Conservation (phyloP, 2,113 vertebrate species). For the Cygnus buccinator region DNA sequence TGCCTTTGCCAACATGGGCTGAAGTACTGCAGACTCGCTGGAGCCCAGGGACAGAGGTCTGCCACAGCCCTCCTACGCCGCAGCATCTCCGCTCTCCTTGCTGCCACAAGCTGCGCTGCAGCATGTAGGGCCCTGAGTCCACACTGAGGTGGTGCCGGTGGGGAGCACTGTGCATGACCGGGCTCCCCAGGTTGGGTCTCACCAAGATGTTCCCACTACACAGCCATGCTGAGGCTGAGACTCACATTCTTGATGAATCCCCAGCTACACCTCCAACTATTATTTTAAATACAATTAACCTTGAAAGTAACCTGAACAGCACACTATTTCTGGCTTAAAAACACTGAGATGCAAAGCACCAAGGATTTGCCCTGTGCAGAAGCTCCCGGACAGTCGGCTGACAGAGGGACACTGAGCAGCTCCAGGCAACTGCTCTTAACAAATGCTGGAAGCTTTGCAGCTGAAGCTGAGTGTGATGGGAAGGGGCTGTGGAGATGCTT, state of each 20-base stretch:
- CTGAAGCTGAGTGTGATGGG: background rate
- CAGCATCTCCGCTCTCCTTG: background rate
- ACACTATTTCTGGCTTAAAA: background rate
- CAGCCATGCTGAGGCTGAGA: rapidly evolving
- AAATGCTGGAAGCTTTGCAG: background rate
- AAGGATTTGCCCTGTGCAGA: background rate
- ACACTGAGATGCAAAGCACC: background rate
- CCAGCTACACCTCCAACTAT: background rate
- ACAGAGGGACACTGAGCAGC: background rate
- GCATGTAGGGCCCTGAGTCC: rapidly evolving
- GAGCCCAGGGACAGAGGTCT: background rate
- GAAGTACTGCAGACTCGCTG: background rate
- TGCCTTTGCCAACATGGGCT: background rate
- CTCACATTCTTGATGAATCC: background rate
- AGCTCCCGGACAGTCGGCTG: background rate
- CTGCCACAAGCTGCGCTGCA: too few species aligned
- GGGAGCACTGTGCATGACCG: too few species aligned
- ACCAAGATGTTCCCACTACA: background rate
- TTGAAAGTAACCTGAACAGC: background rate
- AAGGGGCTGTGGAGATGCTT: background rate
- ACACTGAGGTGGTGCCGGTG: background rate
- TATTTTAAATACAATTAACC: background rate
- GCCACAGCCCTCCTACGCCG: rapidly evolving
- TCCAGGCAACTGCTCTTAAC: background rate
- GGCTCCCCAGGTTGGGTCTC: background rate